phyloP scores from a whole-genome alignment of 2,888 invertebrate species.

The Caenorhabditis sp. region DNA sequence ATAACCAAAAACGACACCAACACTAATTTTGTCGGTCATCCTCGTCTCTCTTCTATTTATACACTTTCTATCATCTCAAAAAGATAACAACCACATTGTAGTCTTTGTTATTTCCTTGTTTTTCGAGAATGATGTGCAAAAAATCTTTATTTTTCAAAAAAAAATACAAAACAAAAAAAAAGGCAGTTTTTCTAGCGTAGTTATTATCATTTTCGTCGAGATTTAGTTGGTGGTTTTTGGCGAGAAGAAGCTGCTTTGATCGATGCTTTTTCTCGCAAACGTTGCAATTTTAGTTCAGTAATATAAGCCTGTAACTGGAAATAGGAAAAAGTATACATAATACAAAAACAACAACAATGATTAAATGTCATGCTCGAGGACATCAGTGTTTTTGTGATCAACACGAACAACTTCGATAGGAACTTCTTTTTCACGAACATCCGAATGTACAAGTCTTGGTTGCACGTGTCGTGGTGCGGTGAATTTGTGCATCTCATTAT shows the following conservation, averaged over 20 bases:
- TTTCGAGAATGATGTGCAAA: no score
- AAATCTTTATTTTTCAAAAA: not conserved
- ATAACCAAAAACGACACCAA: not conserved
- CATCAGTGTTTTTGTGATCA: constrained; percentile 27
- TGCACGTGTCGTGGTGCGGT: constrained; percentile 20
- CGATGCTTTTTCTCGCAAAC: constrained; percentile 17
- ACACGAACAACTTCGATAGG: constrained; percentile 43
- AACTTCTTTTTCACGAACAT: constrained; percentile 40
- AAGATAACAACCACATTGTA: not conserved
- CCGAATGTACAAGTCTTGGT: constrained; percentile 37
- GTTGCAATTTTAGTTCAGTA: constrained; percentile 28
- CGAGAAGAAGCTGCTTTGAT: constrained; percentile 29
- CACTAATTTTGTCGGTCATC: not conserved
- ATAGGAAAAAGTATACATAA: not conserved
- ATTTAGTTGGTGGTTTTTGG: constrained; percentile 8
- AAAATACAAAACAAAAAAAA: not conserved
- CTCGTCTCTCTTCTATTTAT: not conserved
- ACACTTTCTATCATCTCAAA: no score
- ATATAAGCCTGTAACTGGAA: constrained; percentile 41
- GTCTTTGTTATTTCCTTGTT: not conserved
- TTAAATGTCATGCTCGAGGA: constrained; percentile 40
- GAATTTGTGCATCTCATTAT: constrained; percentile 48
- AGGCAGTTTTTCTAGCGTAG: not conserved
- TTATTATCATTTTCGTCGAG: not conserved
- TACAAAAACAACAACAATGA: not conserved